A percentile compares a stretch with the other conserved stretches of the same genome.
phyloP scores from a whole-genome alignment of 2,888 invertebrate genomes.

The Palloptera scutellata region DNA sequence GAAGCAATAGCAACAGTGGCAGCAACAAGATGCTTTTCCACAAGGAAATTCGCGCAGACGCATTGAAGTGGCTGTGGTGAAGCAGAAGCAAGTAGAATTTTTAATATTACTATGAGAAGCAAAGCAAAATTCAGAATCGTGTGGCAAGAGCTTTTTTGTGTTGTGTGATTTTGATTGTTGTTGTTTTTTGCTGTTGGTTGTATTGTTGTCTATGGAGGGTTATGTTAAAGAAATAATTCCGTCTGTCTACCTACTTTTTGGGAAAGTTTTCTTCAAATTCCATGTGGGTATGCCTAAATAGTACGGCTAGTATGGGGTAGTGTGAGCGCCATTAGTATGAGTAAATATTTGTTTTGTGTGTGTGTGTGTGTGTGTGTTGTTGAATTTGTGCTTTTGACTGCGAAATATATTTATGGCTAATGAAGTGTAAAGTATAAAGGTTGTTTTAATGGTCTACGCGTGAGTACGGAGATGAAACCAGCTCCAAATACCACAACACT shows the following conservation, averaged over 20 bases:
- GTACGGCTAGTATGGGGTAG: not conserved
- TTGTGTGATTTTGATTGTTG: no score
- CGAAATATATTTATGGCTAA: slow-evolving; percentile 23
- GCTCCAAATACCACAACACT: no score
- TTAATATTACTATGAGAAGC: no score
- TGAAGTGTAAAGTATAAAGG: slow-evolving; percentile 25
- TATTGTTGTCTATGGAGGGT: no score
- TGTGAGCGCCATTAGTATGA: not conserved
- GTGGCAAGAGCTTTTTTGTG: no score
- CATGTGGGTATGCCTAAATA: no score
- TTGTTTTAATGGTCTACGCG: not conserved
- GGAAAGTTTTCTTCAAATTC: no score
- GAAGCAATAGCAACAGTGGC: not conserved
- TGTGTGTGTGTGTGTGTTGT: slow-evolving; percentile 4
- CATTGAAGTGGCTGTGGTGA: slow-evolving; percentile 14
- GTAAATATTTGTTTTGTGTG: no score
- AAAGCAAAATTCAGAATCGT: not conserved
- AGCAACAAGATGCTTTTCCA: not conserved
- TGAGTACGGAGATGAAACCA: not conserved
- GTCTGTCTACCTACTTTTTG: no score
- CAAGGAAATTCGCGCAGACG: slow-evolving; percentile 27
- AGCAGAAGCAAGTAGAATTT: not conserved
- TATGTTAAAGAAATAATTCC: no score
- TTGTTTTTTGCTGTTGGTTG: no score
- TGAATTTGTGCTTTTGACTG: slow-evolving; percentile 16